Evolutionary conservation across 2,888 invertebrate species (phyloP).

Genomic region (Leptothorax acervorum): DNA sequence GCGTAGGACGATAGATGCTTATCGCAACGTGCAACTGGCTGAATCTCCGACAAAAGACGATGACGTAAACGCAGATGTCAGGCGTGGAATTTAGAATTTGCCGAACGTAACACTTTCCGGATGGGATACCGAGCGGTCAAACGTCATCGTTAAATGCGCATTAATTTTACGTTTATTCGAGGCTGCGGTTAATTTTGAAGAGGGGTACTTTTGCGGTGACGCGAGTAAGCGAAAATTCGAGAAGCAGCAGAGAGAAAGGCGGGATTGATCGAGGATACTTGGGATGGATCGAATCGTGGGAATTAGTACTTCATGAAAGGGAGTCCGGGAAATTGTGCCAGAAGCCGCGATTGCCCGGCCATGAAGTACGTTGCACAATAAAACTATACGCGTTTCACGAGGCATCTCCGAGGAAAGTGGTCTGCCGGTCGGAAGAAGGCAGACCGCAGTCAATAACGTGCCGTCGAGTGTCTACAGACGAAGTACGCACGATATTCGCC

Average conservation of each 20-base stretch:
- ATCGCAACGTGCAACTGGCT: not conserved
- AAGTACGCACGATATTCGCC: constrained; percentile 44
- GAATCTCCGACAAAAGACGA: not conserved
- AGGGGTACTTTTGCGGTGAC: not conserved
- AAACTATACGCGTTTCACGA: constrained; percentile 12
- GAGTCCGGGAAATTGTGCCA: constrained; percentile 7
- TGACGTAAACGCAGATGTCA: constrained; percentile 17
- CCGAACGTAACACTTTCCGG: not conserved
- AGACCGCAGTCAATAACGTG: constrained; percentile 41
- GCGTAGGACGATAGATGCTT: not conserved
- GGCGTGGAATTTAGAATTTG: not conserved
- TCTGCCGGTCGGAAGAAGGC: constrained; percentile 8
- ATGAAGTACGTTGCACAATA: constrained; percentile 5
- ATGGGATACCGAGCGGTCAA: not conserved
- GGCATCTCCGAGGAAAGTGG: not conserved
- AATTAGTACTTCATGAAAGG: not conserved
- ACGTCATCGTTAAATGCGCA: not conserved
- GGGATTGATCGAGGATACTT: not conserved
- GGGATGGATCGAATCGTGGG: constrained; percentile 6
- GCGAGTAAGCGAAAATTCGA: not conserved
- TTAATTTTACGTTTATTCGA: constrained; percentile 1
- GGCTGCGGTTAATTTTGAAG: not conserved
- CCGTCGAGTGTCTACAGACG: constrained; percentile 30
- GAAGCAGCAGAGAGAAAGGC: not conserved
- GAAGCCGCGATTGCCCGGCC: not conserved